These are phyloP conservation scores for Stichodactyla mertensii DNA, from an alignment of 64 coral and sea anemone genomes.

Conservation along the genomic window DNA sequence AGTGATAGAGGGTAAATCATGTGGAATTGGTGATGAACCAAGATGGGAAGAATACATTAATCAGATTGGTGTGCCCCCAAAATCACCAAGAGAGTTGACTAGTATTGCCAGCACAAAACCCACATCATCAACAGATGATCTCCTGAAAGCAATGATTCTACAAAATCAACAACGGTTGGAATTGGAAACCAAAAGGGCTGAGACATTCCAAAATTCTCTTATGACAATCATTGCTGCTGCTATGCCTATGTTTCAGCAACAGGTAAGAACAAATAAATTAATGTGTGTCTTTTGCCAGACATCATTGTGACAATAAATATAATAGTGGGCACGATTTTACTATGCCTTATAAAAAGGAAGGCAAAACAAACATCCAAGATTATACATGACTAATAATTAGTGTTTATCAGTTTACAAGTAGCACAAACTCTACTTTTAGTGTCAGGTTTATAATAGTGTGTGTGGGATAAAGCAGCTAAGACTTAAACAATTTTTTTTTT, in stretches of 20 bases:
- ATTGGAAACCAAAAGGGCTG: constrained; percentile 31
- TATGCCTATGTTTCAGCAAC: neutral
- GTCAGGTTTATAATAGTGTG: too few relatives aligned
- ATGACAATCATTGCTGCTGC: neutral
- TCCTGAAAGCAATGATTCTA: constrained; percentile 31
- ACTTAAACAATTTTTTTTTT: too few relatives aligned
- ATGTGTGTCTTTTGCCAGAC: too few relatives aligned
- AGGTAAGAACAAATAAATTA: neutral
- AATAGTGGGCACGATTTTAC: too few relatives aligned
- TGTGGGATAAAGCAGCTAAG: too few relatives aligned
- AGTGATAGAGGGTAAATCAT: constrained; percentile 24
- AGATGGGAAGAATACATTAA: constrained; percentile 34
- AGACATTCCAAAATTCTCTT: constrained; percentile 31
- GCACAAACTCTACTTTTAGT: too few relatives aligned
- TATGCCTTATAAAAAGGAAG: too few relatives aligned
- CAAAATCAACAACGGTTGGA: constrained; percentile 47
- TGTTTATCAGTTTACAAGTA: too few relatives aligned
- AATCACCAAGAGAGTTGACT: constrained; percentile 21
- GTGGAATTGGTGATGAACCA: constrained; percentile 43
- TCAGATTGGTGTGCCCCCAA: constrained; percentile 24
- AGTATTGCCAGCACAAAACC: neutral
- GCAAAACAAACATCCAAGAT: too few relatives aligned
- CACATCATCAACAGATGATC: constrained; percentile 16
- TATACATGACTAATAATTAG: too few relatives aligned
- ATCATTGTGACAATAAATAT: too few relatives aligned